phyloP scores from a whole-genome alignment of 2,113 vertebrate species.

The Xiphias gladius region DNA sequence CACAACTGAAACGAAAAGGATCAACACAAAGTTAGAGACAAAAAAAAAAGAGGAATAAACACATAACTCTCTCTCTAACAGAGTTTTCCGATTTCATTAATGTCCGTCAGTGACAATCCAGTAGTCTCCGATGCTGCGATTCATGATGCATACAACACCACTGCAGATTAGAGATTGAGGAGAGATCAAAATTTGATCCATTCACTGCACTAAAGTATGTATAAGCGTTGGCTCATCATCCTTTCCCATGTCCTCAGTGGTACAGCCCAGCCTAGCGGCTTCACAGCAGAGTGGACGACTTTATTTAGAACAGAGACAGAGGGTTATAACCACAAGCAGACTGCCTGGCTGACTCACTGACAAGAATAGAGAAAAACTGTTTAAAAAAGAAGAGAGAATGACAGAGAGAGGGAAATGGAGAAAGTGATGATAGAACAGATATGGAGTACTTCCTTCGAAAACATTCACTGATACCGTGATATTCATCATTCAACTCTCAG shows the following conservation, averaged over 20 bases:
- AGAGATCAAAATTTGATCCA: not conserved
- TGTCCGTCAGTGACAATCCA: not conserved
- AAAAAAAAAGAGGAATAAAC: not conserved
- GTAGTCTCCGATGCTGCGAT: not conserved
- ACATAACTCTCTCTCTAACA: not conserved
- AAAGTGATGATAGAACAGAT: not conserved
- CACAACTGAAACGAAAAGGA: too few species aligned
- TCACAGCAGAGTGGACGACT: constrained; percentile 62
- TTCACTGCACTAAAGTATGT: not conserved
- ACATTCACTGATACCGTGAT: not conserved
- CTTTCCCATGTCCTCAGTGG: constrained; percentile 62
- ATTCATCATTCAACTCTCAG: not conserved
- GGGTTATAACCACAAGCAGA: constrained; percentile 74
- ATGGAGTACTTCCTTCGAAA: not conserved
- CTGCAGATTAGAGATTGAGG: not conserved
- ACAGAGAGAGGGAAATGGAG: constrained; percentile 45
- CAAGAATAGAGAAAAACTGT: constrained; percentile 61
- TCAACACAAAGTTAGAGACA: too few species aligned
- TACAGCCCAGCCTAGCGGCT: constrained; percentile 60
- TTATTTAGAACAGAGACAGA: constrained; percentile 70
- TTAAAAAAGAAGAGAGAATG: constrained; percentile 22
- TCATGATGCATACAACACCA: not conserved
- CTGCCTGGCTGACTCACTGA: constrained; percentile 70
- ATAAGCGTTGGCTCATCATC: not conserved
- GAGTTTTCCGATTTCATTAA: too few species aligned